Evolutionary conservation across 2,888 invertebrate genomes (phyloP).

Genomic region (Antitype chi): DNA sequence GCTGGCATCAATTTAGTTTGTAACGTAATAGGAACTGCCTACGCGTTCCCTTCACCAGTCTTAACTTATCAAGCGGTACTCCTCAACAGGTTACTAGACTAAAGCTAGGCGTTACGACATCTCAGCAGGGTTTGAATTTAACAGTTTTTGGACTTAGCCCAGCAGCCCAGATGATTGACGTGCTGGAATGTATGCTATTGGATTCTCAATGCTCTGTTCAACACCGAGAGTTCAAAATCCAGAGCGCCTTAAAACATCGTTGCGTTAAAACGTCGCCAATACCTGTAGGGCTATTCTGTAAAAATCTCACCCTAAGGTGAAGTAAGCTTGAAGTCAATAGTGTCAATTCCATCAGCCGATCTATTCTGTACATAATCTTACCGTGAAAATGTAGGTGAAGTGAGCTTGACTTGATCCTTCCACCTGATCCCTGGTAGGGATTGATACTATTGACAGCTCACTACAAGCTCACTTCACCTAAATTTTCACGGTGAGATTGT

Average conservation of each 20-base stretch:
- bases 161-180: background rate
- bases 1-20: constrained; percentile 64
- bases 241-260: too few relatives aligned
- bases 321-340: background rate
- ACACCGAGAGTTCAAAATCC: too few relatives aligned
- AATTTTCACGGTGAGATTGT: background rate
- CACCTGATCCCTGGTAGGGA: too few relatives aligned
- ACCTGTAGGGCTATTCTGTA: too few relatives aligned
- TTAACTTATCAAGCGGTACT: constrained; percentile 58
- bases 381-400: too few relatives aligned
- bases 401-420: too few relatives aligned
- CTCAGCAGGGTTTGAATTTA: constrained; percentile 6
- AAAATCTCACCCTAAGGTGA: too few relatives aligned
- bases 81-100: constrained; percentile 55
- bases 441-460: background rate
- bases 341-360: background rate
- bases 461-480: background rate
- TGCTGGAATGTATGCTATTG: too few relatives aligned
- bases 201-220: too few relatives aligned
- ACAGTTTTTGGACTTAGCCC: background rate
- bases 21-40: constrained; percentile 66
- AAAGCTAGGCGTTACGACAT: constrained; percentile 37
- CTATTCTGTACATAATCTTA: too few relatives aligned
- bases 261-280: too few relatives aligned
- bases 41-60: constrained; percentile 73